phyloP scores from a whole-genome alignment of 2,113 vertebrate genomes.

The Sylvilagus bachmani region DNA sequence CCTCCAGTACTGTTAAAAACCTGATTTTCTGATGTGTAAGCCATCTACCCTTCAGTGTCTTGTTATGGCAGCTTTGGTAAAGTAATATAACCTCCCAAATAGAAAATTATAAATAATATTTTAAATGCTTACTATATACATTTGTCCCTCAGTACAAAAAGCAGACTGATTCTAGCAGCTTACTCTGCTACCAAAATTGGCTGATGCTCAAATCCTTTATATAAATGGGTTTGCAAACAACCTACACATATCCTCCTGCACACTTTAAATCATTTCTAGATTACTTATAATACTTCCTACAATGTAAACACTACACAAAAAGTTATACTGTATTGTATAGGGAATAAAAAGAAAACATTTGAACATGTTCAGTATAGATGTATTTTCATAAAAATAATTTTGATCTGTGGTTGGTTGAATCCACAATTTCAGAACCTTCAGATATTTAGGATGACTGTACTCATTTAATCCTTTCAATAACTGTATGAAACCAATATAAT shows the following conservation, averaged over 20 bases:
- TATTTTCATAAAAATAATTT: background rate
- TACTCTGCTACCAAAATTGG: background rate
- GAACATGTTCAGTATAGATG: background rate
- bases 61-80: background rate
- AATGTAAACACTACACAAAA: background rate
- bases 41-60: background rate
- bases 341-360: background rate
- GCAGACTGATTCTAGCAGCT: background rate
- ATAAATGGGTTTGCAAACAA: background rate
- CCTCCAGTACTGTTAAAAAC: background rate
- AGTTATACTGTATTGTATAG: background rate
- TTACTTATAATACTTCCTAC: background rate
- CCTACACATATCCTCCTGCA: background rate
- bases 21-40: background rate
- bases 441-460: background rate
- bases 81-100: background rate
- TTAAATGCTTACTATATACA: background rate
- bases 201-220: background rate
- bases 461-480: slow-evolving; percentile 23
- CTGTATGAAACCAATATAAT: background rate
- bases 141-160: background rate
- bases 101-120: background rate
- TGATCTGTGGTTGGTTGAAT: background rate
- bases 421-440: background rate
- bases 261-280: background rate